A percentile compares a stretch with the other conserved stretches of the same genome.
Conservation (phyloP, 1,140 invertebrate genomes). For the Meteorus sp. region DNA sequence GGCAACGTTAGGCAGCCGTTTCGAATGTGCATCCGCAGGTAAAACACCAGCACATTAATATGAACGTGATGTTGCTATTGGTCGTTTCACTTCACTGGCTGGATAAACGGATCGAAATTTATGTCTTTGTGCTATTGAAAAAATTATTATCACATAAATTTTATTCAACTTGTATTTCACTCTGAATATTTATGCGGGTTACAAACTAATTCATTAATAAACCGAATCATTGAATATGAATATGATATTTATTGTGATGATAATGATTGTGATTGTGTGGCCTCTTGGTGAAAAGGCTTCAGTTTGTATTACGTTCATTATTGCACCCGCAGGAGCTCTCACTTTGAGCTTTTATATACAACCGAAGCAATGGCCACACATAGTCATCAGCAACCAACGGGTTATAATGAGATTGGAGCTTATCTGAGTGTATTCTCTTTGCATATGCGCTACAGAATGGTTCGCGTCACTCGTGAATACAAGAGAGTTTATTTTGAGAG, state of each 20-base stretch:
- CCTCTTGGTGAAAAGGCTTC: too few relatives aligned
- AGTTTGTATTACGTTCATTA: too few relatives aligned
- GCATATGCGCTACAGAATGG: too few relatives aligned
- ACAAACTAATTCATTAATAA: background rate
- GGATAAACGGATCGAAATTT: slow-evolving; percentile 8
- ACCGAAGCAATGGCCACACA: background rate
- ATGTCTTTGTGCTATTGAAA: background rate
- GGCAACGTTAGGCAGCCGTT: background rate
- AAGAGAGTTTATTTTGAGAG: too few relatives aligned
- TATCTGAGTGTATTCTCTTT: slow-evolving; percentile 27
- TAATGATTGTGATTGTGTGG: background rate
- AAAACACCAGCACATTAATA: slow-evolving; percentile 5
- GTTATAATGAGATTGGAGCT: slow-evolving; percentile 42
- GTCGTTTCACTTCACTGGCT: background rate
- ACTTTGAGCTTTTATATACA: background rate
- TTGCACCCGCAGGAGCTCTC: background rate
- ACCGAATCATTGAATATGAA: background rate
- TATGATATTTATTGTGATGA: background rate
- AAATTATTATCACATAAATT: slow-evolving; percentile 6
- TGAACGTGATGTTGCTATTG: background rate
- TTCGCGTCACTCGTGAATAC: too few relatives aligned
- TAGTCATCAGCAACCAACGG: slow-evolving; percentile 19
- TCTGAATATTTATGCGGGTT: background rate
- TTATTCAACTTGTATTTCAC: background rate
- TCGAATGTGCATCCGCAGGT: slow-evolving; percentile 15